A percentile compares a stretch with the other conserved stretches of the same genome.
These are phyloP conservation scores for Alectura lathami DNA, from an alignment of 2,113 vertebrate genomes.

Conservation along the genomic window DNA sequence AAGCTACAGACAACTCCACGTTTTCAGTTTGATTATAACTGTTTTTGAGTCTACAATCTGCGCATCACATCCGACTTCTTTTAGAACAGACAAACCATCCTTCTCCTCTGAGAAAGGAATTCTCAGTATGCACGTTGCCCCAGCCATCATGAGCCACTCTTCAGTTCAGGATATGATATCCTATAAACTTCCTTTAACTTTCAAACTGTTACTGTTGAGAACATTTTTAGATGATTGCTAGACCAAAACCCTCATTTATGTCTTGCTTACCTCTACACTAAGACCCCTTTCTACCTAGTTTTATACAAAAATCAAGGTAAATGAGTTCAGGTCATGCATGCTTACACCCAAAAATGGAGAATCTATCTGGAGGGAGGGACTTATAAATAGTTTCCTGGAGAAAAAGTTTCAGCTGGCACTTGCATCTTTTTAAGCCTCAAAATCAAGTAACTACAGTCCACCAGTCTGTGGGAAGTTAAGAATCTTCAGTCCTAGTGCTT, in stretches of 20 bases:
- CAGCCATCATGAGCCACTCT: not conserved
- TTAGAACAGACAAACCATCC: not conserved
- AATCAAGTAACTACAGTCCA: not conserved
- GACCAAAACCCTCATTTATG: not conserved
- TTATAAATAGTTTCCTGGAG: not conserved
- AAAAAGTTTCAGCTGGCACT: not conserved
- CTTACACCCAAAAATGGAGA: not conserved
- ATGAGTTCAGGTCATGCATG: not conserved
- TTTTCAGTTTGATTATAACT: not conserved
- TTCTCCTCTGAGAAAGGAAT: not conserved
- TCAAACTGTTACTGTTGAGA: not conserved
- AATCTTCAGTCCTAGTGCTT: not conserved
- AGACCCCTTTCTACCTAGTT: not conserved
- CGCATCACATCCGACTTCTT: not conserved
- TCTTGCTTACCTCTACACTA: not conserved
- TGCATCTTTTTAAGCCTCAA: not conserved
- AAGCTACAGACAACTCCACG: not conserved
- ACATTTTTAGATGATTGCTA: not conserved
- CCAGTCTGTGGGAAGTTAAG: not conserved
- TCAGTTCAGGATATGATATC: not conserved
- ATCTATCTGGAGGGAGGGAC: not conserved
- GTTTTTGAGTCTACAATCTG: not conserved
- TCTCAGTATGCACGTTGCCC: not conserved
- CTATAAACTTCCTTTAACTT: not conserved
- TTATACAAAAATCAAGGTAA: not conserved